Evolutionary conservation across 1,140 invertebrate species (phyloP).

Genomic region (Rhynchophorus ferrugineus): DNA sequence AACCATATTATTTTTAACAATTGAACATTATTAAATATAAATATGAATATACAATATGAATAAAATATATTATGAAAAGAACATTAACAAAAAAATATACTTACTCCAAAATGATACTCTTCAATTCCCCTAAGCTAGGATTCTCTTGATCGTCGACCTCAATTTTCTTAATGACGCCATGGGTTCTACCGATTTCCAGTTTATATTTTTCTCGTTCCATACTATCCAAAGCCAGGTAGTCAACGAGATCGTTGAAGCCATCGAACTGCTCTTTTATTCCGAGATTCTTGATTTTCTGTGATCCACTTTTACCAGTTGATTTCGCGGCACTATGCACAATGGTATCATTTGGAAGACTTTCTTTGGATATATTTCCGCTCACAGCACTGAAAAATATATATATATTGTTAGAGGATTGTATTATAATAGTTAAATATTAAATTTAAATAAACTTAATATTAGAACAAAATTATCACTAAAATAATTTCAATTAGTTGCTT

Average conservation of each 20-base stretch:
- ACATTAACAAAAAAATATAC: slow-evolving; percentile 13
- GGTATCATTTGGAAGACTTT: slow-evolving; percentile 31
- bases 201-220: slow-evolving; percentile 42
- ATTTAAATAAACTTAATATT: too few species aligned
- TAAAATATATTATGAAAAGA: too few species aligned
- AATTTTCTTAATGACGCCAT: slow-evolving; percentile 45
- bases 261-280: slow-evolving; percentile 41
- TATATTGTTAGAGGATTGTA: background rate
- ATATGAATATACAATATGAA: too few species aligned
- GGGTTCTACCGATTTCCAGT: slow-evolving; percentile 29
- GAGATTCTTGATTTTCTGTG: slow-evolving; percentile 18
- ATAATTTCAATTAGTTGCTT: too few species aligned
- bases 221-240: slow-evolving; percentile 43
- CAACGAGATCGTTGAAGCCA: slow-evolving; percentile 50
- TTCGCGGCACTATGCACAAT: slow-evolving; percentile 1
- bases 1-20: too few species aligned
- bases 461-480: too few species aligned
- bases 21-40: too few species aligned
- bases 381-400: slow-evolving; percentile 33
- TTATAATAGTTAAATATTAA: too few species aligned
- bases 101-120: slow-evolving; percentile 32
- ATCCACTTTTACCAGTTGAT: slow-evolving; percentile 9
- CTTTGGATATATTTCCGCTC: slow-evolving; percentile 36
- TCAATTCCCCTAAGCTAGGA: slow-evolving; percentile 58
- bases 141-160: slow-evolving; percentile 46